These are phyloP conservation scores for Heliconius erato DNA, from an alignment of 2,888 invertebrate species.

Conservation along the genomic window DNA sequence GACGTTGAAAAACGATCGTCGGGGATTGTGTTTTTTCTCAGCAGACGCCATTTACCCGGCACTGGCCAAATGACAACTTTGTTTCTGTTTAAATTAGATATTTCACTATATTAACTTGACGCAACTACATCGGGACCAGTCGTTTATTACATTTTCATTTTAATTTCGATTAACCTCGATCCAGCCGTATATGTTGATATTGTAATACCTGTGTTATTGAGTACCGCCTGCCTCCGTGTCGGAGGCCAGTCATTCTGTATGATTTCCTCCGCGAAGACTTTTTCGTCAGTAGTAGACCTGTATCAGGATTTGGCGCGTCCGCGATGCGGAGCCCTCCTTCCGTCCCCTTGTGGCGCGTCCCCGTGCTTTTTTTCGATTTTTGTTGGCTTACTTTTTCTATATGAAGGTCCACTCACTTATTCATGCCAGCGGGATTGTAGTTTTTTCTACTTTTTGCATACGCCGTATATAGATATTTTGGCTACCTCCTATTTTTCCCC, in stretches of 20 bases:
- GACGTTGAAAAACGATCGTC: conserved; percentile 57
- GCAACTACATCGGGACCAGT: conserved; percentile 12
- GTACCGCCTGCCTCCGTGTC: background rate
- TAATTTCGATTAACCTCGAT: background rate
- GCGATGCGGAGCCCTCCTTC: conserved; percentile 55
- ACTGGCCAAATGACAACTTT: conserved; percentile 47
- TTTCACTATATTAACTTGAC: background rate
- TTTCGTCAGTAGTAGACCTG: conserved; percentile 52
- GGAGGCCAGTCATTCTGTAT: conserved; percentile 10
- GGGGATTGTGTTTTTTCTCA: conserved; percentile 55
- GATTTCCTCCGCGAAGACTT: conserved; percentile 47
- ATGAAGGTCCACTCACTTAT: conserved; percentile 84
- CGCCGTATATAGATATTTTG: conserved; percentile 84
- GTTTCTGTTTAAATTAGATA: conserved; percentile 29
- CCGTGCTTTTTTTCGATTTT: conserved; percentile 67
- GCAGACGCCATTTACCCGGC: conserved; percentile 54
- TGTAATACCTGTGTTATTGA: background rate
- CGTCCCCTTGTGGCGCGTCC: conserved; percentile 60
- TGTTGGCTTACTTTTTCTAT: conserved; percentile 78
- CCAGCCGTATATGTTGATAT: background rate
- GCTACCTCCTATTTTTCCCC: conserved; percentile 83
- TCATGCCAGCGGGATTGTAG: conserved; percentile 83
- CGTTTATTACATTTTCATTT: background rate
- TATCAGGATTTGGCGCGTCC: conserved; percentile 53
- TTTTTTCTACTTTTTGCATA: conserved; percentile 79